A percentile compares a stretch with the other conserved stretches of the same genome.
Evolutionary conservation across 1,140 invertebrate genomes (phyloP).

Genomic region (Psilanteris sp.): DNA sequence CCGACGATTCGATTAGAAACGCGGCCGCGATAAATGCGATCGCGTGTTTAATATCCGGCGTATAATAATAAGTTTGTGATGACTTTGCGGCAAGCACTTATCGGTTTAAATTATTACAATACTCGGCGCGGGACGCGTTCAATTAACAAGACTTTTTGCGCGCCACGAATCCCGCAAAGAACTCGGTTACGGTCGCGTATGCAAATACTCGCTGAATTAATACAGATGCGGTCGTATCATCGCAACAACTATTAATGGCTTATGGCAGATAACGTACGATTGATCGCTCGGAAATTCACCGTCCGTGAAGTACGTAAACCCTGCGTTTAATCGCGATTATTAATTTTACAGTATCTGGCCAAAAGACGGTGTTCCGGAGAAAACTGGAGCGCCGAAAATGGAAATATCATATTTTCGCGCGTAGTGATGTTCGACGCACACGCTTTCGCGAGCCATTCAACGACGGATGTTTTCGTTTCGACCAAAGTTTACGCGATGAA

Average conservation of each 20-base stretch:
- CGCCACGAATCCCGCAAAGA: conserved; percentile 17
- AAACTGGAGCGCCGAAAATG: too few species aligned
- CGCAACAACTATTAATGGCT: conserved; percentile 61
- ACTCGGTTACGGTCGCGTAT: conserved; percentile 64
- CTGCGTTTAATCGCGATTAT: conserved; percentile 26
- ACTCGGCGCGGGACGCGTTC: neutral
- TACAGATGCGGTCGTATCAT: conserved; percentile 56
- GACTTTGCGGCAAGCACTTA: neutral
- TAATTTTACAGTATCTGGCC: conserved; percentile 29
- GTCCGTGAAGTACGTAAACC: conserved; percentile 21
- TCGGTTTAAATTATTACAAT: conserved; percentile 12
- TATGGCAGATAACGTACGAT: conserved; percentile 45
- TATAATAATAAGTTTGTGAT: neutral
- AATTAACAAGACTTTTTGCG: conserved; percentile 21
- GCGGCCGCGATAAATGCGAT: too few species aligned
- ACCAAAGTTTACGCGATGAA: too few species aligned
- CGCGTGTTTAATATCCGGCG: too few species aligned
- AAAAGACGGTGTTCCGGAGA: conserved; percentile 7
- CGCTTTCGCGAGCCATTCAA: too few species aligned
- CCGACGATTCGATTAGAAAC: too few species aligned
- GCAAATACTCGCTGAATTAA: conserved; percentile 66
- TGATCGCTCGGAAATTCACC: conserved; percentile 44
- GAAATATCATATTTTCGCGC: too few species aligned
- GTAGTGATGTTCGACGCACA: too few species aligned
- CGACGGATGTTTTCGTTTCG: too few species aligned